These are phyloP conservation scores for Uropsilus gracilis DNA, from an alignment of 2,113 vertebrate species.

Conservation along the genomic window DNA sequence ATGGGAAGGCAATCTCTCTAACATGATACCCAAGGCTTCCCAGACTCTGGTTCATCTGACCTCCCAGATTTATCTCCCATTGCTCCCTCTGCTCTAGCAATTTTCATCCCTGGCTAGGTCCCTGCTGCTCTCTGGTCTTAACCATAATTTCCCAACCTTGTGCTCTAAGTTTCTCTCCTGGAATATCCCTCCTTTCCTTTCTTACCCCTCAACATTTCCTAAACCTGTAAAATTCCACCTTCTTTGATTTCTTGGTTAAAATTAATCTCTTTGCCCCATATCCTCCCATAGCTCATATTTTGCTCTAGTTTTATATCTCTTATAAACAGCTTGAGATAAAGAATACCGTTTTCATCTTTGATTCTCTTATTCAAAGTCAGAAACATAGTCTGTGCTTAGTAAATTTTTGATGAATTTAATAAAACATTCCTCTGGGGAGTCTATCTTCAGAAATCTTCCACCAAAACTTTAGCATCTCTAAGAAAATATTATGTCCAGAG, in stretches of 20 bases:
- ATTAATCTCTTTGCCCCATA: background rate
- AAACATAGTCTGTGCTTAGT: constrained; percentile 4
- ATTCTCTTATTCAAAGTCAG: background rate
- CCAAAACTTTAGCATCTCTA: background rate
- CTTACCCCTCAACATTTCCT: background rate
- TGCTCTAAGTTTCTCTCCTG: background rate
- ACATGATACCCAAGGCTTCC: background rate
- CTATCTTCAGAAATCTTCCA: constrained; percentile 23
- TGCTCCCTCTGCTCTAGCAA: background rate
- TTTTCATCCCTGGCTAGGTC: too few species aligned
- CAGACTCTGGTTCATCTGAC: background rate
- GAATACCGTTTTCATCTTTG: background rate
- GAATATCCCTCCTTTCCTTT: background rate
- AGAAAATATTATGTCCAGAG: constrained; percentile 18
- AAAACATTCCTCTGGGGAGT: background rate
- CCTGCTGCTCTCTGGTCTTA: background rate
- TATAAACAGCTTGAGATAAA: background rate
- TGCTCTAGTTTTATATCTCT: background rate
- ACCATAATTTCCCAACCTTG: background rate
- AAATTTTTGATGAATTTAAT: constrained; percentile 50
- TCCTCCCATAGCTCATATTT: background rate
- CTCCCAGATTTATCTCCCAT: background rate
- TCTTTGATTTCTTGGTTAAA: background rate
- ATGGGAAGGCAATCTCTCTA: background rate
- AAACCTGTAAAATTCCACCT: background rate